These are phyloP conservation scores for Montipora efflorescens DNA, from an alignment of 64 coral and sea anemone genomes.

Conservation along the genomic window DNA sequence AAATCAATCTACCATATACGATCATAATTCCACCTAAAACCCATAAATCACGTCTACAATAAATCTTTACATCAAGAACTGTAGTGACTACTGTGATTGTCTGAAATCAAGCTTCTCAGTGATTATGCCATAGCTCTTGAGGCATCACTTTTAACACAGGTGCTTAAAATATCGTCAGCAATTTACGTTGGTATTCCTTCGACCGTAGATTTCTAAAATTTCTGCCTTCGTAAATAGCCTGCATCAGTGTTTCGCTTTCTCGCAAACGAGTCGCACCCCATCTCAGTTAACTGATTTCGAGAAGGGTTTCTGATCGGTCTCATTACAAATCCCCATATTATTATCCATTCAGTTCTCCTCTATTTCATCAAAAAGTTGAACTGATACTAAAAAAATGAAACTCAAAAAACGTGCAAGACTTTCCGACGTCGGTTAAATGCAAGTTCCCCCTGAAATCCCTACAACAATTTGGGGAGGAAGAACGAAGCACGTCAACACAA, in stretches of 20 bases:
- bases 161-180: neutral
- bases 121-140: neutral
- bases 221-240: neutral
- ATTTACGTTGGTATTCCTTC: neutral
- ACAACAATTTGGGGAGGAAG: neutral
- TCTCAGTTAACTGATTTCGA: conserved; percentile 20
- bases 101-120: neutral
- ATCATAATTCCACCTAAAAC: conserved; percentile 20
- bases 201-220: neutral
- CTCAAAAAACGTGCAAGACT: too few species aligned
- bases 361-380: neutral
- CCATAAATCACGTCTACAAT: conserved; percentile 11
- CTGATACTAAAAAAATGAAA: too few species aligned
- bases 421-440: too few species aligned
- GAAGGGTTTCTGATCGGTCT: conserved; percentile 12
- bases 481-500: neutral
- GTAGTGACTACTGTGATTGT: neutral
- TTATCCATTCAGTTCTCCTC: neutral
- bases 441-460: too few species aligned
- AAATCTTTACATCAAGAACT: neutral
- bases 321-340: conserved; percentile 1
- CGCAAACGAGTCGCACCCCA: conserved; percentile 17
- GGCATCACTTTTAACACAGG: neutral
- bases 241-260: neutral
- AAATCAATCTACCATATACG: neutral